Evolutionary conservation across 2,888 invertebrate genomes (phyloP), one percentile per base, ranked within the genome.

Genomic region (Anagyrus pseudococci): DNA sequence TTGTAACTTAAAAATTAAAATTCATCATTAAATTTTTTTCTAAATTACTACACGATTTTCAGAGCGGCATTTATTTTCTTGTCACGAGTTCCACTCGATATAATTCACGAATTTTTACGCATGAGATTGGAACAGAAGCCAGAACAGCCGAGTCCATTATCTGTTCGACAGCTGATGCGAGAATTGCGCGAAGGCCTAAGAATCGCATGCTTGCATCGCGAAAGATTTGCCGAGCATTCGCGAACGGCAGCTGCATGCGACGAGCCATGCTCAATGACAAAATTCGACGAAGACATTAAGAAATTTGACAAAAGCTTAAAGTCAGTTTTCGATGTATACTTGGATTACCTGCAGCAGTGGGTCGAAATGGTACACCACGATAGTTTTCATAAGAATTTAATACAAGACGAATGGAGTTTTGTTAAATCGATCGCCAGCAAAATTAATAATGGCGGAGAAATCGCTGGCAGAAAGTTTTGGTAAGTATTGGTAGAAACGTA

Each of bases 321-420:
- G 68, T 85, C 86, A 54, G 88, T 92, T 70, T 87, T 93, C 48
- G 87, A 90, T 82, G 89, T 94, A 69, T 96, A 96, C 81, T 84
- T 97, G 71, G 89, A 91, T 69, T 96, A 96, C 82, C 85, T 96
- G 65, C 88, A 89, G 67, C 89, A 89, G 73, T 92, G 94, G 90
- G 91, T 94, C 4, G 83, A 87, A 67, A 87, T 88, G 81, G 81
- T 82, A 13, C 87, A 89, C 75, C 85, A 87, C 63, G 84, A 84
- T 58, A 83, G 82, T 66, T 83, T 89, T 74, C 86, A 90, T 66
- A 93, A 94, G 77, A 87, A 89, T 71, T 85, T 89, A 20, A 84
- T 96, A 64, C 92, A 94, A 77, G 90, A 91, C 63, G 96, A 96
- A 80, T 96, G 95, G 94, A 85, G 86, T 68, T 96, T 96, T 82